Conservation (phyloP, 2,888 invertebrate genomes). For the Dione vanillae region DNA sequence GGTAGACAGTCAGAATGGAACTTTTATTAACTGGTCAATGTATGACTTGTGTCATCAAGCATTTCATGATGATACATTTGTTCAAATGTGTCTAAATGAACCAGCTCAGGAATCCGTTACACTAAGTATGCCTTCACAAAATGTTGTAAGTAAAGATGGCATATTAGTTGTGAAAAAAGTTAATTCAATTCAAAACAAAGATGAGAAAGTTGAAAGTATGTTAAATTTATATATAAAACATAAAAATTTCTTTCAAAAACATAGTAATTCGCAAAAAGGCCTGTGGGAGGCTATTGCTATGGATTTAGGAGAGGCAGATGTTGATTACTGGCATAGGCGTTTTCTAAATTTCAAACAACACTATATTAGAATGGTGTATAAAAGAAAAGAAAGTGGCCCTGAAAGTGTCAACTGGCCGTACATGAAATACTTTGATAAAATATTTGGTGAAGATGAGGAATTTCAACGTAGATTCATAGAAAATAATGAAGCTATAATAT, state of each 20-base stretch:
- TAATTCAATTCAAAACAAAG: constrained; percentile 44
- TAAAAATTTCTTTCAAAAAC: constrained; percentile 61
- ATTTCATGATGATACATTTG: constrained; percentile 63
- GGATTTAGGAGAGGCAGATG: constrained; percentile 68
- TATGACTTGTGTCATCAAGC: constrained; percentile 68
- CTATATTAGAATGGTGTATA: constrained; percentile 67
- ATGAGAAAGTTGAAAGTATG: constrained; percentile 69
- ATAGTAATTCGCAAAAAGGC: constrained; percentile 59
- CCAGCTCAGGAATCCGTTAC: constrained; percentile 21
- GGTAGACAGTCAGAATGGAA: constrained; percentile 57
- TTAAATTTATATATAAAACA: constrained; percentile 67
- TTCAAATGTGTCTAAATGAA: constrained; percentile 47
- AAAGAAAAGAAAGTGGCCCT: constrained; percentile 56
- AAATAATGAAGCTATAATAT: constrained; percentile 20
- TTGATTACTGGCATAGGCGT: constrained; percentile 74
- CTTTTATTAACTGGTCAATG: constrained; percentile 60
- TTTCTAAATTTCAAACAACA: constrained; percentile 76
- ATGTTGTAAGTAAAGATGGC: constrained; percentile 50
- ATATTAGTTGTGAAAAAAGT: constrained; percentile 57
- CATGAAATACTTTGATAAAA: constrained; percentile 68
- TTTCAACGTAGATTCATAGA: constrained; percentile 59
- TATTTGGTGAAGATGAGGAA: constrained; percentile 65
- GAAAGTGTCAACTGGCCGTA: constrained; percentile 70
- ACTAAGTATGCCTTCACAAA: constrained; percentile 38
- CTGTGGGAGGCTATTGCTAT: constrained; percentile 72